Percentiles rank a stretch among this genome's conserved stretches.
phyloP scores from a whole-genome alignment of 2,888 invertebrate species.

The Watsonalla binaria region DNA sequence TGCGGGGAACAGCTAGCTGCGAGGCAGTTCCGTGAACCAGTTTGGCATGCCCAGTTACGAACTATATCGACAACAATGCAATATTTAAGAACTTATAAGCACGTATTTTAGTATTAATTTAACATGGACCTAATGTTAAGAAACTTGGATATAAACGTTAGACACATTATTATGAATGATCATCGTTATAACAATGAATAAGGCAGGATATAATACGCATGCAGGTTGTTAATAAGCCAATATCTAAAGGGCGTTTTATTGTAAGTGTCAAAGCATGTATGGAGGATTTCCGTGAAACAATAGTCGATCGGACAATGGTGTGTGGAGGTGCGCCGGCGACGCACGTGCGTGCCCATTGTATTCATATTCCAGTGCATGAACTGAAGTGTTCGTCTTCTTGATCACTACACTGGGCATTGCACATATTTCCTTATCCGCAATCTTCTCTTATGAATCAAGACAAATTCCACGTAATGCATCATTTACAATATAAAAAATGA shows the following conservation, averaged over 20 bases:
- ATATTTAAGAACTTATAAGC: neutral
- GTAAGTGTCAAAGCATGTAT: slow-evolving; percentile 60
- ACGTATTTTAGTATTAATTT: neutral
- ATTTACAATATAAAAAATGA: neutral
- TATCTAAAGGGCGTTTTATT: slow-evolving; percentile 40
- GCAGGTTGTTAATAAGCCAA: slow-evolving; percentile 22
- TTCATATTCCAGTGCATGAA: slow-evolving; percentile 49
- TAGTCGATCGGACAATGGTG: slow-evolving; percentile 61
- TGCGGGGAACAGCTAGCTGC: slow-evolving; percentile 24
- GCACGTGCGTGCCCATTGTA: slow-evolving; percentile 71
- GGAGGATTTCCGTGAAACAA: slow-evolving; percentile 70
- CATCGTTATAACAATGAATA: neutral
- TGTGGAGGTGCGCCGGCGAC: slow-evolving; percentile 38
- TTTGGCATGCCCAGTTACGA: slow-evolving; percentile 31
- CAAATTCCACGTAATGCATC: no score
- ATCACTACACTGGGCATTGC: slow-evolving; percentile 22
- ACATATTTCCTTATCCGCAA: slow-evolving; percentile 24
- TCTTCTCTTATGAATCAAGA: neutral
- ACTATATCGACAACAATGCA: slow-evolving; percentile 5
- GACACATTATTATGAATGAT: neutral
- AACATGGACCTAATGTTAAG: neutral
- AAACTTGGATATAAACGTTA: neutral
- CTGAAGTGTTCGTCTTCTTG: slow-evolving; percentile 15
- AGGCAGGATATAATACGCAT: slow-evolving; percentile 7
- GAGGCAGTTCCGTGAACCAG: slow-evolving; percentile 58